Conservation (phyloP, 37 sponge, comb jelly and placozoan genomes). For the Dysidea cf. avara region DNA sequence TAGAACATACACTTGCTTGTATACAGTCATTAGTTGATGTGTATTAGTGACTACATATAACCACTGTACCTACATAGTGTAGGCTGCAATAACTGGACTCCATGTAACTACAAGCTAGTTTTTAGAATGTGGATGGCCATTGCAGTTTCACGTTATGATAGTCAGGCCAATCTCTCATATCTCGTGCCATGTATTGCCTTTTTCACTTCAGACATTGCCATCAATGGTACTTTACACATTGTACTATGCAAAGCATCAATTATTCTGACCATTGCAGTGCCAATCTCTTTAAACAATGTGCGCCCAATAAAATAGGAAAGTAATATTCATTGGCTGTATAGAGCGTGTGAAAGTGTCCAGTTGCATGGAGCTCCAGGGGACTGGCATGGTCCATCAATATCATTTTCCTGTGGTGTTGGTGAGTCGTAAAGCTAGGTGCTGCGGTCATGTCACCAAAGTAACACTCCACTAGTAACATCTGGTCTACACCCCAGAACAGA, state of each 20-base stretch:
- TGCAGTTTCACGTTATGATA: slow-evolving; percentile 30
- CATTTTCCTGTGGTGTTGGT: slow-evolving; percentile 30
- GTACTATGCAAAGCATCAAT: background rate
- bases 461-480: slow-evolving; percentile 71
- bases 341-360: slow-evolving; percentile 25
- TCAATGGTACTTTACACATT: slow-evolving; percentile 44
- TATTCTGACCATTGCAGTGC: slow-evolving; percentile 65
- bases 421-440: slow-evolving; percentile 60
- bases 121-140: slow-evolving; percentile 66
- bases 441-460: slow-evolving; percentile 57
- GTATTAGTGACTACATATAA: no score
- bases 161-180: slow-evolving; percentile 68
- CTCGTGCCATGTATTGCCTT: slow-evolving; percentile 36
- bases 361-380: slow-evolving; percentile 71
- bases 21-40: no score
- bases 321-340: slow-evolving; percentile 40
- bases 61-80: no score
- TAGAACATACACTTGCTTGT: no score
- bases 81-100: no score
- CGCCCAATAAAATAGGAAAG: slow-evolving; percentile 82
- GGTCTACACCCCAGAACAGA: slow-evolving; percentile 86
- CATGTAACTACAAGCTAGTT: no score
- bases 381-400: slow-evolving; percentile 87
- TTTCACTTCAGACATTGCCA: slow-evolving; percentile 63
- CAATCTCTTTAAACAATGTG: slow-evolving; percentile 76